A percentile compares a stretch with the other conserved stretches of the same genome.
Evolutionary conservation across 1,140 invertebrate species (phyloP).

Genomic region (Drosophila nannoptera): DNA sequence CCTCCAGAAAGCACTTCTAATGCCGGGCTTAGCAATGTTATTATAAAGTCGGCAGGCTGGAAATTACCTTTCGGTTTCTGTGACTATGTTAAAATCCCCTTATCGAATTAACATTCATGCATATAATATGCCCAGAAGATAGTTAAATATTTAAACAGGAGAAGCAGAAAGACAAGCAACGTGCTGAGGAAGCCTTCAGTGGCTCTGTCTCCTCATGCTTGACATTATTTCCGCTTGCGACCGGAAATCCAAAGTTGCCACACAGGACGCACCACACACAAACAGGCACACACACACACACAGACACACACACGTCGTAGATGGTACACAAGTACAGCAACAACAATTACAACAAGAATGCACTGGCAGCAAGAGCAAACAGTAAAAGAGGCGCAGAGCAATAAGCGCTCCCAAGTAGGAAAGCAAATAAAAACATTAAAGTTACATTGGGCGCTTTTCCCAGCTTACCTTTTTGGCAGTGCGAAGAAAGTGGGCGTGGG

Average conservation of each 20-base stretch:
- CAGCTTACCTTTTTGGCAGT: constrained; percentile 46
- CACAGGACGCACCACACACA: constrained; percentile 36
- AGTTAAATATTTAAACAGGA: constrained; percentile 50
- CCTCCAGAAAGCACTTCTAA: no score
- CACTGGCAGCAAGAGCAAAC: constrained; percentile 61
- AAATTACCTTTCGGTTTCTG: background rate
- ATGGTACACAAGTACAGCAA: constrained; percentile 17
- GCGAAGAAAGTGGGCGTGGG: constrained; percentile 33
- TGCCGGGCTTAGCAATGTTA: background rate
- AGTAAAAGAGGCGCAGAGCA: constrained; percentile 39
- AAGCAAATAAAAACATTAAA: constrained; percentile 67
- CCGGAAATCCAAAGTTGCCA: constrained; percentile 59
- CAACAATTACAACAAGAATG: constrained; percentile 53
- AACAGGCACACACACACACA: constrained; percentile 19
- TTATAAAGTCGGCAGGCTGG: background rate
- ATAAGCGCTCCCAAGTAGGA: constrained; percentile 52
- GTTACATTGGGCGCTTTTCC: constrained; percentile 52
- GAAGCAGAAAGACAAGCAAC: constrained; percentile 18
- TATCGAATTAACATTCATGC: constrained; percentile 33
- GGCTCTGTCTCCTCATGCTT: constrained; percentile 51
- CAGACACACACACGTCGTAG: background rate
- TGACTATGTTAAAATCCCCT: constrained; percentile 20
- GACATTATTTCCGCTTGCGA: constrained; percentile 59
- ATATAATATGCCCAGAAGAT: constrained; percentile 30
- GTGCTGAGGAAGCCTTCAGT: constrained; percentile 27